Percentiles rank a stretch among this genome's conserved stretches.
These are phyloP conservation scores for Sebastes itinus DNA, from an alignment of 2,797 vertebrate species.

Conservation along the genomic window DNA sequence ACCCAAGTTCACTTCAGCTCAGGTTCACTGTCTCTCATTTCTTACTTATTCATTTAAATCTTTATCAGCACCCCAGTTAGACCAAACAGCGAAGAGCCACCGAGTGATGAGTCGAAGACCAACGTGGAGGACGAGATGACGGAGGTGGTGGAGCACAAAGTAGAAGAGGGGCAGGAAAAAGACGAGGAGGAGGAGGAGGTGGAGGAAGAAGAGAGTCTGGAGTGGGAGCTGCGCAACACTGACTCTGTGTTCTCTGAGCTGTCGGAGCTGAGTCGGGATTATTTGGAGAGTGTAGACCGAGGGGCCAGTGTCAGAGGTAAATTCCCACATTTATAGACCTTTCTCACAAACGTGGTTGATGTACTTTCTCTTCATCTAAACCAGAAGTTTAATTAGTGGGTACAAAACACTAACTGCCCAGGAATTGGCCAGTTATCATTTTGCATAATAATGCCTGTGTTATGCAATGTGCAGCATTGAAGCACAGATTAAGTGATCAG, in stretches of 20 bases:
- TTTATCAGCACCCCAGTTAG: slow-evolving; percentile 59
- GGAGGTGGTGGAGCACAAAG: not conserved
- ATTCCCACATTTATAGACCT: not conserved
- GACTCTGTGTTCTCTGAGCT: slow-evolving; percentile 86
- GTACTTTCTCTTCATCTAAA: not conserved
- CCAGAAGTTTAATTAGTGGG: not conserved
- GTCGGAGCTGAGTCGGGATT: slow-evolving; percentile 84
- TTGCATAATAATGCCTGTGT: not conserved
- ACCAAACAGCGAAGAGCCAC: slow-evolving; percentile 12
- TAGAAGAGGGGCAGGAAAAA: slow-evolving; percentile 22
- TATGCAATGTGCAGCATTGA: not conserved
- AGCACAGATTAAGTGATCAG: not conserved
- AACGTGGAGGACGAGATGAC: slow-evolving; percentile 65
- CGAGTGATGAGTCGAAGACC: slow-evolving; percentile 11
- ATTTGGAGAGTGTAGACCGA: slow-evolving; percentile 83
- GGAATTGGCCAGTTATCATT: not conserved
- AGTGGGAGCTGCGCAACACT: slow-evolving; percentile 84
- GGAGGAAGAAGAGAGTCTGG: slow-evolving; percentile 75
- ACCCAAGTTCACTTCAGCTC: not conserved
- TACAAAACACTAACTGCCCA: not conserved
- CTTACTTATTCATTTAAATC: not conserved
- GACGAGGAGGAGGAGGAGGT: slow-evolving; percentile 46
- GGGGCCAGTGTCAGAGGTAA: slow-evolving; percentile 82
- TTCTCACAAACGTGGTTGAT: not conserved
- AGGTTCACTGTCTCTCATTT: not conserved